These are phyloP conservation scores for Damaliscus lunatus DNA, from an alignment of 2,113 vertebrate genomes.

Conservation along the genomic window DNA sequence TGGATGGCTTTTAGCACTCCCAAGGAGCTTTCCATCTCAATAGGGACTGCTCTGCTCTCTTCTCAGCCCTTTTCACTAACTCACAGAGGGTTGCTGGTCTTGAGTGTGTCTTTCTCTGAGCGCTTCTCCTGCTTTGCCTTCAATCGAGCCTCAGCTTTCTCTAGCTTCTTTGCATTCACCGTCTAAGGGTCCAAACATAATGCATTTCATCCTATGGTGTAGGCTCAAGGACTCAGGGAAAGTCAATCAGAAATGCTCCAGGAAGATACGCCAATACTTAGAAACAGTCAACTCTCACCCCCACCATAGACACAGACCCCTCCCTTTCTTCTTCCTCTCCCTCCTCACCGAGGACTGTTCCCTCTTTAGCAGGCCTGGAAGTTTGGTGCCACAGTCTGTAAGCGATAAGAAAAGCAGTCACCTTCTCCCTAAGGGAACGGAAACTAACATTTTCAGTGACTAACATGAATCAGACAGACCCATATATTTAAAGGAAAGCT, in stretches of 20 bases:
- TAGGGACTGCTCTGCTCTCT: neutral
- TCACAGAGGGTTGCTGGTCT: conserved; percentile 84
- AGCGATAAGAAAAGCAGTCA: conserved; percentile 55
- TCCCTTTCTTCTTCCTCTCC: neutral
- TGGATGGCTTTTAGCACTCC: neutral
- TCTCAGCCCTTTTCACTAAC: conserved; percentile 23
- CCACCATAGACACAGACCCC: neutral
- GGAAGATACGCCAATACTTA: neutral
- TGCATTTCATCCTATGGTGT: neutral
- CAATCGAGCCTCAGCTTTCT: conserved; percentile 96
- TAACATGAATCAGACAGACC: neutral
- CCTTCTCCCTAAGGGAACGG: neutral
- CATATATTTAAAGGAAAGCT: neutral
- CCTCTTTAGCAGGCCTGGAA: conserved; percentile 84
- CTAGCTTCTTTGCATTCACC: conserved; percentile 94
- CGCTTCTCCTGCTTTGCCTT: conserved; percentile 94
- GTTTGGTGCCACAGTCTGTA: conserved; percentile 70
- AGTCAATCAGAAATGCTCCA: neutral
- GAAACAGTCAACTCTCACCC: neutral
- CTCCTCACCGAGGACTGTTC: conserved; percentile 83
- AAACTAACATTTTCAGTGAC: conserved; percentile 41
- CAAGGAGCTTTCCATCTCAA: neutral
- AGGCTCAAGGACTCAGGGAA: neutral
- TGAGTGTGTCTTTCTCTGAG: conserved; percentile 90
- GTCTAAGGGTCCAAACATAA: conserved; percentile 79